phyloP scores from a whole-genome alignment of 2,888 invertebrate genomes.

The Luperina testacea region DNA sequence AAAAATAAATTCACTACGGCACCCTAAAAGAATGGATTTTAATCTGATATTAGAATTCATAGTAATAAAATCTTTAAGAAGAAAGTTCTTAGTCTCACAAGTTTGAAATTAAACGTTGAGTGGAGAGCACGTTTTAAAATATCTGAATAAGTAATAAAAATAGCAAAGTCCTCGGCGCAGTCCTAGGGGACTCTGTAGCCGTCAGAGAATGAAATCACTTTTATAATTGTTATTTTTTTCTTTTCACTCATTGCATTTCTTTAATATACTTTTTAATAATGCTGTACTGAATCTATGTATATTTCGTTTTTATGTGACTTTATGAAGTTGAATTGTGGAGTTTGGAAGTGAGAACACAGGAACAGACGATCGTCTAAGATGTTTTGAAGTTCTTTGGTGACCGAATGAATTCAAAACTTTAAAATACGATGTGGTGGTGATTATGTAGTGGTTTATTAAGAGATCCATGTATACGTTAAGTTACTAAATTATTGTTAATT shows the following conservation, averaged over 20 bases:
- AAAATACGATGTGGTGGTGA: not conserved
- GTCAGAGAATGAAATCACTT: slow-evolving; percentile 58
- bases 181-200: slow-evolving; percentile 37
- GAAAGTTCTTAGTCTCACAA: slow-evolving; percentile 56
- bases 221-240: slow-evolving; percentile 55
- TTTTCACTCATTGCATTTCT: slow-evolving; percentile 41
- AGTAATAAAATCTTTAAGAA: slow-evolving; percentile 57
- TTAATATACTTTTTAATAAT: slow-evolving; percentile 50
- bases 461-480: not conserved
- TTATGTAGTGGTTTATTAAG: not conserved
- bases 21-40: slow-evolving; percentile 41
- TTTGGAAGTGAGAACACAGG: slow-evolving; percentile 13
- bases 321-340: slow-evolving; percentile 8
- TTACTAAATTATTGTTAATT: not conserved
- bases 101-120: slow-evolving; percentile 62
- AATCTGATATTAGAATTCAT: slow-evolving; percentile 54
- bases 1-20: not conserved
- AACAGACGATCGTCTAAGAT: not conserved
- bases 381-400: not conserved
- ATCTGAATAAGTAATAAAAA: slow-evolving; percentile 57
- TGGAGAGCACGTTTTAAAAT: slow-evolving; percentile 52
- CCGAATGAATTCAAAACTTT: not conserved
- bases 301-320: slow-evolving; percentile 45
- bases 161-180: slow-evolving; percentile 32
- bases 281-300: slow-evolving; percentile 26